phyloP scores from a whole-genome alignment of 2,888 invertebrate genomes.

The Callimorpha dominula region DNA sequence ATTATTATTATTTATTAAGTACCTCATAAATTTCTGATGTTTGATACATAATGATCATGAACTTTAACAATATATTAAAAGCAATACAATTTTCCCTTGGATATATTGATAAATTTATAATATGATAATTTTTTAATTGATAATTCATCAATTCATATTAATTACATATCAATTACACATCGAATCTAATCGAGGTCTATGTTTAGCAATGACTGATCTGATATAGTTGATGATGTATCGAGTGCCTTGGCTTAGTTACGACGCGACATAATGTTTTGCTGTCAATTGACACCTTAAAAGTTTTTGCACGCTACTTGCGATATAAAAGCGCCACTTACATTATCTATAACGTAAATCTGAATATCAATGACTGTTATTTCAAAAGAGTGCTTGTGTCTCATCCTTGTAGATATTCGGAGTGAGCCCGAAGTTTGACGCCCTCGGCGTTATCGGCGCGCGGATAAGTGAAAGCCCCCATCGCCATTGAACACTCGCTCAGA shows the following conservation, averaged over 20 bases:
- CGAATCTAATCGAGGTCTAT: too few relatives aligned
- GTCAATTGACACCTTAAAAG: background rate
- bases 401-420: constrained; percentile 22
- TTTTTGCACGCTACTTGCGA: background rate
- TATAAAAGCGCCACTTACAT: constrained; percentile 1
- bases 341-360: constrained; percentile 15
- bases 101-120: too few relatives aligned
- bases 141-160: too few relatives aligned
- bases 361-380: constrained; percentile 18
- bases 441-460: constrained; percentile 52
- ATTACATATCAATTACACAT: too few relatives aligned
- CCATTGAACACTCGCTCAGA: constrained; percentile 55
- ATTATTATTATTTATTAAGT: too few relatives aligned
- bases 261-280: background rate
- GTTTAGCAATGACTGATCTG: too few relatives aligned
- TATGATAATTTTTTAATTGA: too few relatives aligned
- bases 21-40: too few relatives aligned
- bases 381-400: constrained; percentile 17
- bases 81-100: too few relatives aligned
- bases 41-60: too few relatives aligned
- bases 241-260: background rate
- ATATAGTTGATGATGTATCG: too few relatives aligned
- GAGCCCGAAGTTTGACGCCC: constrained; percentile 46
- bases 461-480: constrained; percentile 59
- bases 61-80: too few relatives aligned